These are phyloP conservation scores for Murina feae DNA, from an alignment of 2,113 vertebrate species.

Conservation along the genomic window DNA sequence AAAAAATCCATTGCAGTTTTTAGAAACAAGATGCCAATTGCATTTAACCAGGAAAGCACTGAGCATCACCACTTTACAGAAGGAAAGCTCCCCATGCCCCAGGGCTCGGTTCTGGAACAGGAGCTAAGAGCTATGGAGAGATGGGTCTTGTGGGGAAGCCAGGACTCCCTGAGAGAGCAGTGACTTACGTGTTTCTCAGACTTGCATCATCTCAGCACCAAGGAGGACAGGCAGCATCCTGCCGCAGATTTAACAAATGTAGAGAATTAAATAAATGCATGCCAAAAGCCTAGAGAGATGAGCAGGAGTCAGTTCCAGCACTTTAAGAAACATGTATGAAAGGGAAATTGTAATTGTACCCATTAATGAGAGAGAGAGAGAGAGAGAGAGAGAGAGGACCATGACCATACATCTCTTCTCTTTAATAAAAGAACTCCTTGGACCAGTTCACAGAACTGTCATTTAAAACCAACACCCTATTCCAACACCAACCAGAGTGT, in stretches of 20 bases:
- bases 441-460: background rate
- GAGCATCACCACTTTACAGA: constrained; percentile 1
- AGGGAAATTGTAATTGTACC: background rate
- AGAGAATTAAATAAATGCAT: background rate
- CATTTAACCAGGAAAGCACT: constrained; percentile 16
- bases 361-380: background rate
- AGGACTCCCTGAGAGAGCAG: background rate
- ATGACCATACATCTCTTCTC: background rate
- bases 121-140: background rate
- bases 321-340: background rate
- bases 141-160: background rate
- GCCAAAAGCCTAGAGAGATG: background rate
- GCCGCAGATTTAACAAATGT: background rate
- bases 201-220: background rate
- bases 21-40: constrained; percentile 31
- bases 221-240: background rate
- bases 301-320: background rate
- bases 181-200: background rate
- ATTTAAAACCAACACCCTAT: background rate
- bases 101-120: background rate
- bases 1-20: constrained; percentile 56
- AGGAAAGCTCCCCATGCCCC: background rate
- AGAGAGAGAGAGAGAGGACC: background rate
- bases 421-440: constrained; percentile 36
- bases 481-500: background rate